A percentile compares a stretch with the other conserved stretches of the same genome.
These are phyloP conservation scores for Bolinopsis microptera DNA, from an alignment of 37 sponge, comb jelly and placozoan genomes.

Conservation along the genomic window DNA sequence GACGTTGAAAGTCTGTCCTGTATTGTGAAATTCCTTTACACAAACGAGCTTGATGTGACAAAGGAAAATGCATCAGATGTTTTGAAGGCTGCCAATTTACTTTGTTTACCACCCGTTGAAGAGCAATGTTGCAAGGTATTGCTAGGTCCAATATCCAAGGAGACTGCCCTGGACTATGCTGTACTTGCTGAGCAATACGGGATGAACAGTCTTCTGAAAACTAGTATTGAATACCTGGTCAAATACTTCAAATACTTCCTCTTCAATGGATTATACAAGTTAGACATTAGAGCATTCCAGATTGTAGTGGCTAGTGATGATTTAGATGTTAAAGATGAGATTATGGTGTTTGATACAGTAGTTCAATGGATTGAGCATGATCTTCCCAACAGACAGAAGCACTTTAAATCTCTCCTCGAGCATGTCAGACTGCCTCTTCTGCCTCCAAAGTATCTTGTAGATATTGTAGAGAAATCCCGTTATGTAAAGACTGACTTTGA, in stretches of 20 bases:
- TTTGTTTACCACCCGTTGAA: not conserved
- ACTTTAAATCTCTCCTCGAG: conserved; percentile 3
- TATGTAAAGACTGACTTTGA: not conserved
- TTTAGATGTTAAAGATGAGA: conserved; percentile 29
- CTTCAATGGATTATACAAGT: not conserved
- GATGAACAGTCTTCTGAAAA: not conserved
- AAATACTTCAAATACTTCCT: not conserved
- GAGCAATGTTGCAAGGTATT: conserved; percentile 37
- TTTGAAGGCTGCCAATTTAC: conserved; percentile 30
- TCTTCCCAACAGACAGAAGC: not conserved
- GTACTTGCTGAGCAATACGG: conserved; percentile 31
- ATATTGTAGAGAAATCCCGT: not conserved
- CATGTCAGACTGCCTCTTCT: conserved; percentile 54
- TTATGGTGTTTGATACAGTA: not conserved
- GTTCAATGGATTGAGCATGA: conserved; percentile 9
- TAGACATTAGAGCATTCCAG: conserved; percentile 5
- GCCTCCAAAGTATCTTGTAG: conserved; percentile 15
- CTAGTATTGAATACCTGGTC: not conserved
- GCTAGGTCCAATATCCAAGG: not conserved
- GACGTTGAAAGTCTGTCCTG: not conserved
- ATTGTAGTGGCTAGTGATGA: conserved; percentile 32
- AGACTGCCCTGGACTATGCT: conserved; percentile 18
- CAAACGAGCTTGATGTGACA: conserved; percentile 10
- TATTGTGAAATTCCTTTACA: conserved; percentile 44
- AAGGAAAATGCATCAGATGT: not conserved